phyloP scores from a whole-genome alignment of 2,888 invertebrate species.

The Crocallis elinguaria region DNA sequence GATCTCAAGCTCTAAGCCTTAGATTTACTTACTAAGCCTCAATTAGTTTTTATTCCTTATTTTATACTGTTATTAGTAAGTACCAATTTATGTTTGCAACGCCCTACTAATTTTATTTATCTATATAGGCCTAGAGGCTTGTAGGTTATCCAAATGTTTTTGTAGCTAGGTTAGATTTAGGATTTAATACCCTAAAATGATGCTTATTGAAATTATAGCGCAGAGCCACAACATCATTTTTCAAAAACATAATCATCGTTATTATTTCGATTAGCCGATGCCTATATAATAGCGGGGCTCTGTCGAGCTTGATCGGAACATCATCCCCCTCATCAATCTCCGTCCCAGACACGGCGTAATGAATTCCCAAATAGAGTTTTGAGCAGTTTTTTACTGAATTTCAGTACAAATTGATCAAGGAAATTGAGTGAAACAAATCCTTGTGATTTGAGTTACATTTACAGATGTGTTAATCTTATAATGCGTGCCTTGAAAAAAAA shows the following conservation, averaged over 20 bases:
- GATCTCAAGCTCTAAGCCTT: too few species aligned
- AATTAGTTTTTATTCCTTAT: too few species aligned
- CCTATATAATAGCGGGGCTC: constrained; percentile 15
- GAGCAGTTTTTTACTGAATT: constrained; percentile 25
- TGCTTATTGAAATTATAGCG: background rate
- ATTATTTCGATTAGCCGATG: constrained; percentile 27
- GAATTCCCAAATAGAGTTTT: constrained; percentile 31
- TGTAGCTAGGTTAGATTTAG: too few species aligned
- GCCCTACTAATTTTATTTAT: too few species aligned
- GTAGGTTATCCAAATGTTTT: too few species aligned
- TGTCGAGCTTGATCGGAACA: constrained; percentile 31
- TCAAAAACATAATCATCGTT: constrained; percentile 14
- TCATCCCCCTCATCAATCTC: constrained; percentile 40
- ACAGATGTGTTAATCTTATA: too few species aligned
- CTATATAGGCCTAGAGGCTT: too few species aligned
- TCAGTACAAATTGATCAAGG: constrained; percentile 24
- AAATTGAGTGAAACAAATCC: constrained; percentile 22
- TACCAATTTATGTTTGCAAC: too few species aligned
- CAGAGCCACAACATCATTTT: background rate
- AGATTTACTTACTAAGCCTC: too few species aligned
- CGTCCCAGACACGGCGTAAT: constrained; percentile 35
- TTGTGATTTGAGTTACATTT: background rate
- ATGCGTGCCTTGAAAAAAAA: too few species aligned
- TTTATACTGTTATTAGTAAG: too few species aligned
- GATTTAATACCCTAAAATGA: too few species aligned